Percentiles rank a stretch among this genome's conserved stretches.
These are phyloP conservation scores for Acanthosoma haemorrhoidale DNA, from an alignment of 2,888 invertebrate genomes.

Conservation along the genomic window DNA sequence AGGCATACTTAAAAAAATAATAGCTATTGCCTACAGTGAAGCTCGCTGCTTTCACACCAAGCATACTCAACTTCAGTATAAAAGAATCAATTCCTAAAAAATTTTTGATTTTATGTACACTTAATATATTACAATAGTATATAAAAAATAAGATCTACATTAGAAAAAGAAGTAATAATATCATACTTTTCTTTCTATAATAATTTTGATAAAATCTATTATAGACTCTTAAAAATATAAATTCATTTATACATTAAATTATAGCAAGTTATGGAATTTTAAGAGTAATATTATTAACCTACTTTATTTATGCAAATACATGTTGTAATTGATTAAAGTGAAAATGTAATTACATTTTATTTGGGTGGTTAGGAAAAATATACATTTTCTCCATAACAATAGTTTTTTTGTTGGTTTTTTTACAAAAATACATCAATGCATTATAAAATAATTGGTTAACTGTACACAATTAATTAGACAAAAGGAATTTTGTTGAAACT, in stretches of 20 bases:
- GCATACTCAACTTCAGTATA: not conserved
- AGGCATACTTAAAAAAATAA: not conserved
- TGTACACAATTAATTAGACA: too few species aligned
- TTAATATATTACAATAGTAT: constrained; percentile 1
- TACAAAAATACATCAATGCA: not conserved
- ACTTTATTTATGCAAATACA: too few species aligned
- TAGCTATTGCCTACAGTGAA: not conserved
- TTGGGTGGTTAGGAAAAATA: too few species aligned
- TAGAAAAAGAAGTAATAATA: not conserved
- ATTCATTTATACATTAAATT: not conserved
- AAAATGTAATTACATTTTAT: too few species aligned
- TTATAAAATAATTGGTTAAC: not conserved
- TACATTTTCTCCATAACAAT: too few species aligned
- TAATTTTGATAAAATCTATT: not conserved
- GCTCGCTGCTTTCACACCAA: not conserved
- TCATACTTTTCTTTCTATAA: not conserved
- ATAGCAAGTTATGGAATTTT: not conserved
- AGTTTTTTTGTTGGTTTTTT: too few species aligned
- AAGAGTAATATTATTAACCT: too few species aligned
- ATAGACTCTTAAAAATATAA: not conserved
- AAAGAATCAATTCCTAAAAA: constrained; percentile 4
- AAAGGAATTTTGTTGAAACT: too few species aligned
- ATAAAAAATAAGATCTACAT: constrained; percentile 12
- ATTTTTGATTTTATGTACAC: constrained; percentile 1
- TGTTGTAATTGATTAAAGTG: too few species aligned